Conservation (phyloP, 2,888 invertebrate genomes). For the Limnephilus marmoratus region DNA sequence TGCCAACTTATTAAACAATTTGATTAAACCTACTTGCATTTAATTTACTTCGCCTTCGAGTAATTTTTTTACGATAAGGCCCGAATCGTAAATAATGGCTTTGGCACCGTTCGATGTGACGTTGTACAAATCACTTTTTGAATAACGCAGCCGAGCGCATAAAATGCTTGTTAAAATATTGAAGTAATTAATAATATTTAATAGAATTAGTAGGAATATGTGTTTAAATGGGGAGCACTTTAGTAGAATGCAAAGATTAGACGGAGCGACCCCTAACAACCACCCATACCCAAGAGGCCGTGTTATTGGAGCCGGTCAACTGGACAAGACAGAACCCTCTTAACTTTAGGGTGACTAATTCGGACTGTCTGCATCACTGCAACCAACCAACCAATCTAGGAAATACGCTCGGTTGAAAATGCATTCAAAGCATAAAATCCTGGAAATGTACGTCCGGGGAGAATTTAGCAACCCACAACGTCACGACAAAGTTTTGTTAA, state of each 20-base stretch:
- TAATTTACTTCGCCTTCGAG: background rate
- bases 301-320: background rate
- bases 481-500: slow-evolving; percentile 17
- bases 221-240: background rate
- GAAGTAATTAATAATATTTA: background rate
- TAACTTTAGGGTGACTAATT: background rate
- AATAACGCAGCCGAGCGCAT: background rate
- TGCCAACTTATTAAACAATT: background rate
- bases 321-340: background rate
- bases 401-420: background rate
- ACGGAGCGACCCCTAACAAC: background rate
- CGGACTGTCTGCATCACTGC: background rate
- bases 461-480: slow-evolving; percentile 2
- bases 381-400: background rate
- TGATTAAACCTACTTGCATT: background rate
- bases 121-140: background rate
- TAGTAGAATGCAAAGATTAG: background rate
- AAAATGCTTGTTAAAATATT: background rate
- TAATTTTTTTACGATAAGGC: background rate
- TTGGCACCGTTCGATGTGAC: background rate
- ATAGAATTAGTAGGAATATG: background rate
- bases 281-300: background rate
- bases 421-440: background rate
- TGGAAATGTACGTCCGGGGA: background rate
- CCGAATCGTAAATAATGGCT: background rate